Evolutionary conservation across 2,113 vertebrate genomes (phyloP).

Genomic region (Zingel zingel): DNA sequence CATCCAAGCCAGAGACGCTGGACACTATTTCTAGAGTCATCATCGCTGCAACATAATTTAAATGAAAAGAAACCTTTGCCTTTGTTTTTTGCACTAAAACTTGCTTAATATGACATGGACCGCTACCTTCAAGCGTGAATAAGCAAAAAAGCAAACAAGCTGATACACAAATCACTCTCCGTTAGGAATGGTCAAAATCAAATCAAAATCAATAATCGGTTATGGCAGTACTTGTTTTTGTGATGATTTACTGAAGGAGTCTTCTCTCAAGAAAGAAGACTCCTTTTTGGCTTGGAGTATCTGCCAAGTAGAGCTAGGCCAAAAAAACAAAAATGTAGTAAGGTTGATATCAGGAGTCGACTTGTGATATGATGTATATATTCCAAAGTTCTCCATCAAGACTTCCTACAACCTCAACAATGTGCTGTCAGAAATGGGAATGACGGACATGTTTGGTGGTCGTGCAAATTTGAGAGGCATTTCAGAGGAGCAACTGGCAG

Average conservation of each 20-base stretch:
- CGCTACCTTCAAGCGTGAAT: not conserved
- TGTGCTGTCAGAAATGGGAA: no score
- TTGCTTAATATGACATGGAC: not conserved
- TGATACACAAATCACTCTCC: not conserved
- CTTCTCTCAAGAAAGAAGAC: constrained; percentile 13
- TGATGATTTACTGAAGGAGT: not conserved
- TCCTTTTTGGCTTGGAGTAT: not conserved
- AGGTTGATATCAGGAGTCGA: constrained; percentile 3
- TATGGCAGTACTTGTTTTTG: not conserved
- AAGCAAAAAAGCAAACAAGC: constrained; percentile 11
- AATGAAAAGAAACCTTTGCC: not conserved
- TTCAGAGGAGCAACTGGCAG: no score
- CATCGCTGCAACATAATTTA: not conserved
- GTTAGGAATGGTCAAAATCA: not conserved
- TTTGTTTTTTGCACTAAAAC: not conserved
- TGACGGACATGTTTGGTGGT: no score
- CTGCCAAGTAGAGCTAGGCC: constrained; percentile 23
- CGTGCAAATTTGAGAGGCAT: no score
- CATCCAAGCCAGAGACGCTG: not conserved
- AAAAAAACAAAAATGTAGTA: constrained; percentile 20
- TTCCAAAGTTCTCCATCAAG: no score
- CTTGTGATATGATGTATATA: no score
- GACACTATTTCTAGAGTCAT: not conserved
- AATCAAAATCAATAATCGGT: constrained; percentile 30
- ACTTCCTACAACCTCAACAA: no score